Evolutionary conservation across 2,888 invertebrate genomes (phyloP).

Genomic region (Melinaea marsaeus): DNA sequence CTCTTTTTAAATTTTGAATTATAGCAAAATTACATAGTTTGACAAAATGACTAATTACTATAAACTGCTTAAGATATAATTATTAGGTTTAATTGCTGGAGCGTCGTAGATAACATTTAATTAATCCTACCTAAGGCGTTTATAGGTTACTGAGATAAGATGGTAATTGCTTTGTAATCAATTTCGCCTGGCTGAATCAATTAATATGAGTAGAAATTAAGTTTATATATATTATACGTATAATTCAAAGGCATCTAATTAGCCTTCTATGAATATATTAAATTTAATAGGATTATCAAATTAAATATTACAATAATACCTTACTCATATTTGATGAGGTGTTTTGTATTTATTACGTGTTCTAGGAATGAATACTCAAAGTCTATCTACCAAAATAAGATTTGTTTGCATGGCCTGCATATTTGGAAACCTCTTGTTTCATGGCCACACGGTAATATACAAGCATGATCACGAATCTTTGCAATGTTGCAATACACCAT

Average conservation of each 20-base stretch:
- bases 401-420: neutral
- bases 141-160: conserved; percentile 4
- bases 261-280: no score
- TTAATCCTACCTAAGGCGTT: conserved; percentile 6
- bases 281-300: no score
- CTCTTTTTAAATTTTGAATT: no score
- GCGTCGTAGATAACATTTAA: conserved; percentile 3
- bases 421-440: conserved; percentile 25
- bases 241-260: no score
- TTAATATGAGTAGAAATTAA: conserved; percentile 1
- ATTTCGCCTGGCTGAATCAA: conserved; percentile 1
- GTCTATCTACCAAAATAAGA: no score
- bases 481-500: conserved; percentile 51
- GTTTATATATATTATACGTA: neutral
- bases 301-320: no score
- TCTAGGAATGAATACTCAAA: no score
- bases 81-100: neutral
- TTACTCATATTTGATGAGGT: no score
- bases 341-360: no score
- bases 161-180: conserved; percentile 6
- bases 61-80: conserved; percentile 3
- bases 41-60: neutral
- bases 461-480: conserved; percentile 45
- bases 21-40: no score
- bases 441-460: conserved; percentile 38